phyloP scores from a whole-genome alignment of 2,113 vertebrate species.

The Aldabrachelys gigantea region DNA sequence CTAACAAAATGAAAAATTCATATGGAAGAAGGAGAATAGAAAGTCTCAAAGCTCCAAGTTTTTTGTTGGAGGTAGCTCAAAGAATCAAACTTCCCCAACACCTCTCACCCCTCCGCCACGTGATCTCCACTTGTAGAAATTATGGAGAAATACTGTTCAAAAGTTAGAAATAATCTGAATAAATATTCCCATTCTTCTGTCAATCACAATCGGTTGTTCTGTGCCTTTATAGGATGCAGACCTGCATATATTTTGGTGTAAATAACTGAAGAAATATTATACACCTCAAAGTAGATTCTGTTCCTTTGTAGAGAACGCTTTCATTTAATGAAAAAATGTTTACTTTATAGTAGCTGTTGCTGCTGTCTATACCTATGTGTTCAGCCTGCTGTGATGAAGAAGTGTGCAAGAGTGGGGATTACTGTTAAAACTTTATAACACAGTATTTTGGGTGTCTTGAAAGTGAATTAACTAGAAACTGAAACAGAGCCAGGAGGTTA shows the following conservation, averaged over 20 bases:
- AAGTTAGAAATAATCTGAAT: neutral
- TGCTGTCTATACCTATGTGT: neutral
- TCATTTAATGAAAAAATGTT: neutral
- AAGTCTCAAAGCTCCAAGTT: slow-evolving; percentile 42
- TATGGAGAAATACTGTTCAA: neutral
- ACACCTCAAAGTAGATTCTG: neutral
- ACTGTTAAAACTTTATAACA: neutral
- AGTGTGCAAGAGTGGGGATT: neutral
- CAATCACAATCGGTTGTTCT: neutral
- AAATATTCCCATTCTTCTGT: neutral
- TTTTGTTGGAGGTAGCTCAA: slow-evolving; percentile 48
- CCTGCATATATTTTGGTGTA: neutral
- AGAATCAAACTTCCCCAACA: slow-evolving; percentile 38
- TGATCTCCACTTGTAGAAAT: neutral
- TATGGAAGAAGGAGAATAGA: slow-evolving; percentile 48
- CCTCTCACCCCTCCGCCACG: neutral
- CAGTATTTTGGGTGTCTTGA: neutral
- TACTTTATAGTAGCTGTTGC: neutral
- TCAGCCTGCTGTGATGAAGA: neutral
- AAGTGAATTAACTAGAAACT: neutral
- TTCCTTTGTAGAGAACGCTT: neutral
- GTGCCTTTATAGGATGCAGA: neutral
- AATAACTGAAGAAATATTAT: neutral
- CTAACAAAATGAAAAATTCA: slow-evolving; percentile 59
- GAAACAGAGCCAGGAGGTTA: neutral